Evolutionary conservation across 2,113 vertebrate genomes (phyloP).

Genomic region (human (Homo sapiens)): GRCh38 chr20:15561501-15562000

Average conservation of each 20-base stretch:
- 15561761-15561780: slow-evolving; percentile 48
- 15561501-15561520: slow-evolving; percentile 55
- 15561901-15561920: background rate
- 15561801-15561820: slow-evolving; percentile 66
- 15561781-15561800: background rate
- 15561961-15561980: slow-evolving; percentile 10
- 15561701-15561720: slow-evolving; percentile 74
- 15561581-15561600: slow-evolving; percentile 57
- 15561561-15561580: background rate
- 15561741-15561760: background rate
- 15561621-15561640: slow-evolving; percentile 48
- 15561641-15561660: slow-evolving; percentile 1
- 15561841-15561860: slow-evolving; percentile 30
- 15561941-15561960: background rate
- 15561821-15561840: background rate
- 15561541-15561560: slow-evolving; percentile 31
- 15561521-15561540: slow-evolving; percentile 31
- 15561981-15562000: background rate
- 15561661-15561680: slow-evolving; percentile 22
- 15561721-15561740: slow-evolving; percentile 65
- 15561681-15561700: slow-evolving; percentile 64
- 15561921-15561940: background rate
- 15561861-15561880: slow-evolving; percentile 47
- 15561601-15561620: slow-evolving; percentile 54
- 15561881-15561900: slow-evolving; percentile 63